Evolutionary conservation across 2,113 vertebrate genomes (phyloP), one percentile per base, ranked within the genome.

Genomic region (Trichomycterus rosablanca): DNA sequence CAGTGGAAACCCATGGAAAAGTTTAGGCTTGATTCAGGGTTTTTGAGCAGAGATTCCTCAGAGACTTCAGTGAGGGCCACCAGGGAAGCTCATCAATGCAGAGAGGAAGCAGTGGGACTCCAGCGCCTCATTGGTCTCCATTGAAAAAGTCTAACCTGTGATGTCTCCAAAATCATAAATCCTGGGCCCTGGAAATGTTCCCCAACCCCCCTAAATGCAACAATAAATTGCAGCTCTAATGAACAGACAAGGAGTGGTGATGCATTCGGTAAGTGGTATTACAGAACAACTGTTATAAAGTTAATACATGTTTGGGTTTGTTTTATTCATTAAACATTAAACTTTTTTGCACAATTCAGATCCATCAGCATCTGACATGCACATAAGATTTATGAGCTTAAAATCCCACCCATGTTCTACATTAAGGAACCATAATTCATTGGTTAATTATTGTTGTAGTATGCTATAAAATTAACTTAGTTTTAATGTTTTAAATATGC

Each of bases 261-360:
- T 66, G 65, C 42, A 42, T 67, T 63, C 55, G 69, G 59, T 67
- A 76, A 71, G 63, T 70, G 66, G 56, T 69, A 74, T 72, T 20
- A 53, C 64, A 76, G 68, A 72, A 74, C 72, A 66, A 77, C 59
- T 45, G n/a, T n/a, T n/a, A n/a, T n/a, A n/a, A n/a, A n/a, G n/a
- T n/a, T n/a, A n/a, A n/a, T n/a, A n/a, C n/a, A n/a, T n/a, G n/a
- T n/a, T n/a, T n/a, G n/a, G n/a, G n/a, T n/a, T n/a, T n/a, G n/a
- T n/a, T n/a, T n/a, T n/a, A n/a, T n/a, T n/a, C n/a, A n/a, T n/a
- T n/a, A n/a, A n/a, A n/a, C n/a, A n/a, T n/a, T n/a, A n/a, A n/a
- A n/a, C n/a, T n/a, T n/a, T n/a, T n/a, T n/a, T n/a, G n/a, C n/a
- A n/a, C n/a, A n/a, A n/a, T n/a, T n/a, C n/a, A n/a, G n/a, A n/a